Percentiles rank a stretch among this genome's conserved stretches.
These are phyloP conservation scores for Holacanthus passer DNA, from an alignment of 2,113 vertebrate genomes.

Conservation along the genomic window DNA sequence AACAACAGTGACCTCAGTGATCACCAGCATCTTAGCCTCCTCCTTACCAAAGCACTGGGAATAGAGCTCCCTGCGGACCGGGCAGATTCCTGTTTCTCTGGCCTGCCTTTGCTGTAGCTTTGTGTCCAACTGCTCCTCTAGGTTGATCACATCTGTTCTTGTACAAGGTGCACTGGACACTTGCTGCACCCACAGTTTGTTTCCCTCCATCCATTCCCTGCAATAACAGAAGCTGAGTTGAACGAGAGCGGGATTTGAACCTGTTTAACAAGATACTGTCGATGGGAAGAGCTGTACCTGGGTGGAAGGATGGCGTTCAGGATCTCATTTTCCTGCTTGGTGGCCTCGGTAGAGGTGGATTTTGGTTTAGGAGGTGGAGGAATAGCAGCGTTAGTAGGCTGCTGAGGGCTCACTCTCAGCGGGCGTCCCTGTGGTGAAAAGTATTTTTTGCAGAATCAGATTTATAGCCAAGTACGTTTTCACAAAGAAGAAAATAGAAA, in stretches of 20 bases:
- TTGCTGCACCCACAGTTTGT: conserved; percentile 91
- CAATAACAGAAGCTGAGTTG: not conserved
- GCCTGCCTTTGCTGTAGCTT: conserved; percentile 91
- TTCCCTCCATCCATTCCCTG: conserved; percentile 91
- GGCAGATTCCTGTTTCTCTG: conserved; percentile 92
- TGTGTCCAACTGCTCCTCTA: conserved; percentile 90
- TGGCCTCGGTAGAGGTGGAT: conserved; percentile 64
- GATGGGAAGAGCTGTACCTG: conserved; percentile 78
- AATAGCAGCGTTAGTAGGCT: conserved; percentile 67
- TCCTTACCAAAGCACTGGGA: conserved; percentile 92
- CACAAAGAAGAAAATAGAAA: no score
- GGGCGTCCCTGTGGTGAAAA: conserved; percentile 79
- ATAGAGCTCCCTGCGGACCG: conserved; percentile 93
- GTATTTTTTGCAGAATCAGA: no score
- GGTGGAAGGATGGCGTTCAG: conserved; percentile 92
- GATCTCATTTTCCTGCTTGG: conserved; percentile 86
- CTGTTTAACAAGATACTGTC: not conserved
- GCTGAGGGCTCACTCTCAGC: conserved; percentile 80
- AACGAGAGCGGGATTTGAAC: conserved; percentile 7
- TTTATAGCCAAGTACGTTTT: no score
- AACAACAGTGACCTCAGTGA: not conserved
- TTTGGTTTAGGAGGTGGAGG: conserved; percentile 87
- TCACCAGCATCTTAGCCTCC: not conserved
- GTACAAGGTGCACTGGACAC: conserved; percentile 92
- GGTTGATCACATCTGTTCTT: conserved; percentile 88